These are phyloP conservation scores for Polyommatus iphigenia DNA, from an alignment of 2,888 invertebrate genomes.

Conservation along the genomic window DNA sequence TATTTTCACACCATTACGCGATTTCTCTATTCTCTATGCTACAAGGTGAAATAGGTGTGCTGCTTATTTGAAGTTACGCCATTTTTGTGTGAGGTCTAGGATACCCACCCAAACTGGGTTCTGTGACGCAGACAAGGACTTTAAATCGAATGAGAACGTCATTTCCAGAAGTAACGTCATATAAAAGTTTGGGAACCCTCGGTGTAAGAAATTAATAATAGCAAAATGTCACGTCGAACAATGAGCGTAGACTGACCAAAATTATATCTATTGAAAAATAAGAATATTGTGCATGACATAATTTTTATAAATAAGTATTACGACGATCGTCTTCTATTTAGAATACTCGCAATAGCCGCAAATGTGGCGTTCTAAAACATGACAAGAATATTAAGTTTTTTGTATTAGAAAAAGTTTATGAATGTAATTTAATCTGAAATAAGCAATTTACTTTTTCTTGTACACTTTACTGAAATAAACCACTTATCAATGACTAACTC, in stretches of 20 bases:
- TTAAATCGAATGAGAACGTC: not conserved
- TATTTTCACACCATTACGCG: not conserved
- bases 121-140: no score
- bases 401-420: not conserved
- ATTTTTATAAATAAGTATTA: conserved; percentile 14
- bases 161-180: not conserved
- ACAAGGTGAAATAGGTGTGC: not conserved
- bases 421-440: no score
- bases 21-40: not conserved
- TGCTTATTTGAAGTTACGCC: not conserved
- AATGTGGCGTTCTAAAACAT: not conserved
- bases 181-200: not conserved
- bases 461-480: not conserved
- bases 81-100: not conserved
- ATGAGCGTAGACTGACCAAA: not conserved
- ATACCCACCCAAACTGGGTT: no score
- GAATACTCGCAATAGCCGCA: not conserved
- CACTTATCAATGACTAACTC: not conserved
- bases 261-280: not conserved
- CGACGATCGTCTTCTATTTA: not conserved
- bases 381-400: not conserved
- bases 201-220: not conserved
- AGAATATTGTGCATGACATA: conserved; percentile 11
- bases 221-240: not conserved
- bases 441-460: not conserved